These are phyloP conservation scores for Scopus umbretta DNA, from an alignment of 2,113 vertebrate genomes.

Conservation along the genomic window DNA sequence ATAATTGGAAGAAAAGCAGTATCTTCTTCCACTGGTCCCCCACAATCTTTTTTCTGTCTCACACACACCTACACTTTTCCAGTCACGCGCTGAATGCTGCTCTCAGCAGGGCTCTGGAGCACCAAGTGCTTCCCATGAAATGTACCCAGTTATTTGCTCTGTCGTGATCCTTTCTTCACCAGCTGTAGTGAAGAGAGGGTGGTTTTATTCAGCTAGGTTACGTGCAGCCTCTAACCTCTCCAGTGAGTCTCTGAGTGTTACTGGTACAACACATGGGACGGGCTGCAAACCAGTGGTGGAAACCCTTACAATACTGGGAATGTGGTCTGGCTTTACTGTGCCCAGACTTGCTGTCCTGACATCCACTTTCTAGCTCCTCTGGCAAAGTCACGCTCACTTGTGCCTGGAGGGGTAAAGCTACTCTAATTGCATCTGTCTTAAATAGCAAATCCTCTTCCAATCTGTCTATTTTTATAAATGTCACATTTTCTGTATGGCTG, in stretches of 20 bases:
- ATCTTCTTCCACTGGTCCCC: background rate
- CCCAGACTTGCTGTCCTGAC: background rate
- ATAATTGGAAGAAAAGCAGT: conserved; percentile 17
- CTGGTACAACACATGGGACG: background rate
- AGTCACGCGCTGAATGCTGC: background rate
- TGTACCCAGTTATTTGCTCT: background rate
- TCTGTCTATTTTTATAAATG: background rate
- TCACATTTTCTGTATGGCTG: background rate
- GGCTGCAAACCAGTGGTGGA: background rate
- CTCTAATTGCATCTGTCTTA: background rate
- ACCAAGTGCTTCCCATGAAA: background rate
- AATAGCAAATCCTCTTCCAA: background rate
- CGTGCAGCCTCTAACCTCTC: background rate
- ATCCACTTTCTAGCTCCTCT: background rate
- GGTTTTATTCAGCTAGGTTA: background rate
- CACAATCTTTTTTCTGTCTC: conserved; percentile 23
- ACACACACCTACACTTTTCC: conserved; percentile 1
- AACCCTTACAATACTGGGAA: background rate
- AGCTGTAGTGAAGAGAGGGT: background rate
- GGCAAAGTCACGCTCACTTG: background rate
- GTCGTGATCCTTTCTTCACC: background rate
- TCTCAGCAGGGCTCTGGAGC: background rate
- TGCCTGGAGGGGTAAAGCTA: background rate
- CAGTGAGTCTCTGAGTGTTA: background rate
- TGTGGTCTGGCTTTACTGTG: accelerated